Evolutionary conservation across 2,888 invertebrate genomes (phyloP).

Genomic region (Rotaria socialis): DNA sequence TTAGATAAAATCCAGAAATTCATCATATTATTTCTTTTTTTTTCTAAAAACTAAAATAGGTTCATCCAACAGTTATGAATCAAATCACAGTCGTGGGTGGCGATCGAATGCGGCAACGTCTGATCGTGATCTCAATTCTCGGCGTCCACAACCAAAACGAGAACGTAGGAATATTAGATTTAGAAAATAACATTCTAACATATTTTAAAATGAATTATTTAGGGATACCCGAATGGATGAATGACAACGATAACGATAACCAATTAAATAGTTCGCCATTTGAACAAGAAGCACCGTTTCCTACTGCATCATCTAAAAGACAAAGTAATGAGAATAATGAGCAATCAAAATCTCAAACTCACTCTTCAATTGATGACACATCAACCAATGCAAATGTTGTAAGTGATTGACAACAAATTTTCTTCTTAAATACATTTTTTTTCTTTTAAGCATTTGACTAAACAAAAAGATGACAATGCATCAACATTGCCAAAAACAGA

Average conservation of each 20-base stretch:
- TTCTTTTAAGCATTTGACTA: neutral
- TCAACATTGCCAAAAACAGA: neutral
- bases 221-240: constrained; percentile 36
- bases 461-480: neutral
- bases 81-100: neutral
- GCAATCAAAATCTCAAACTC: neutral
- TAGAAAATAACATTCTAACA: no score
- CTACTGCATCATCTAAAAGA: neutral
- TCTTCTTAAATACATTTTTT: no score
- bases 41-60: neutral
- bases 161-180: neutral
- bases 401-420: neutral
- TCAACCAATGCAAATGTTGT: neutral
- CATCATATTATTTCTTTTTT: neutral
- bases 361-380: neutral
- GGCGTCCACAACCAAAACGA: neutral
- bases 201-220: no score
- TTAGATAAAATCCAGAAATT: neutral
- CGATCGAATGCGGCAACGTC: neutral
- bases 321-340: neutral
- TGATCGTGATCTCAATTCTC: neutral
- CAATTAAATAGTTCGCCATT: neutral
- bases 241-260: neutral
- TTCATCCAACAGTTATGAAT: neutral
- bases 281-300: neutral